Conservation (phyloP, 1,140 invertebrate genomes). For the Oscheius sp. region DNA sequence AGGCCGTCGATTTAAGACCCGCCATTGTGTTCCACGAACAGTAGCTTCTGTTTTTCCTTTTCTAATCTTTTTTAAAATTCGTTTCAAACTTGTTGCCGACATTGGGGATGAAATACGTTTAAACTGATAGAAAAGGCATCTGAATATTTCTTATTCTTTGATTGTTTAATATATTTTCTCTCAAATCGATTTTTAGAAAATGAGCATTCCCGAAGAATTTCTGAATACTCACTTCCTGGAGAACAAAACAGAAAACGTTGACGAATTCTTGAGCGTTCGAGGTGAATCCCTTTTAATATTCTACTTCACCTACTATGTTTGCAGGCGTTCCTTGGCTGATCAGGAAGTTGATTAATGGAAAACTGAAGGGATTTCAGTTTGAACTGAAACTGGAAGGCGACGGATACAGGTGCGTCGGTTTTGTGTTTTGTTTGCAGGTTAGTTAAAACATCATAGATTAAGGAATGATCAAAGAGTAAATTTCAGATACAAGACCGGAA, state of each 20-base stretch:
- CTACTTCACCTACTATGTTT: neutral
- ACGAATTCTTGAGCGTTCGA: neutral
- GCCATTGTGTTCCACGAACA: too few species aligned
- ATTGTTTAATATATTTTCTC: too few species aligned
- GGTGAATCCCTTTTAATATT: neutral
- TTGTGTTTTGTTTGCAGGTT: too few species aligned
- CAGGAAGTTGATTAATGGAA: neutral
- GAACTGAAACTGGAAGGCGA: neutral
- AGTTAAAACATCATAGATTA: too few species aligned
- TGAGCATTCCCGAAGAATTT: neutral
- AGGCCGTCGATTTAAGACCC: too few species aligned
- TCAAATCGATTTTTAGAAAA: neutral
- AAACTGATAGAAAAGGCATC: too few species aligned
- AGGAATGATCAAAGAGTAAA: neutral
- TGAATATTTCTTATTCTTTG: too few species aligned
- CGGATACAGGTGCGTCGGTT: neutral
- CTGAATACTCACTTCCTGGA: neutral
- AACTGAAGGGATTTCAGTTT: neutral
- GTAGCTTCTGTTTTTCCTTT: too few species aligned
- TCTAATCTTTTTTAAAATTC: too few species aligned
- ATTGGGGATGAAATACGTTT: too few species aligned
- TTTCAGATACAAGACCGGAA: neutral
- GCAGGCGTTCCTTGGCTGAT: neutral
- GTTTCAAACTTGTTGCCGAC: too few species aligned
- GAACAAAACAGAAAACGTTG: neutral